phyloP scores from a whole-genome alignment of 2,113 vertebrate genomes.

The Bagarius yarrelli region DNA sequence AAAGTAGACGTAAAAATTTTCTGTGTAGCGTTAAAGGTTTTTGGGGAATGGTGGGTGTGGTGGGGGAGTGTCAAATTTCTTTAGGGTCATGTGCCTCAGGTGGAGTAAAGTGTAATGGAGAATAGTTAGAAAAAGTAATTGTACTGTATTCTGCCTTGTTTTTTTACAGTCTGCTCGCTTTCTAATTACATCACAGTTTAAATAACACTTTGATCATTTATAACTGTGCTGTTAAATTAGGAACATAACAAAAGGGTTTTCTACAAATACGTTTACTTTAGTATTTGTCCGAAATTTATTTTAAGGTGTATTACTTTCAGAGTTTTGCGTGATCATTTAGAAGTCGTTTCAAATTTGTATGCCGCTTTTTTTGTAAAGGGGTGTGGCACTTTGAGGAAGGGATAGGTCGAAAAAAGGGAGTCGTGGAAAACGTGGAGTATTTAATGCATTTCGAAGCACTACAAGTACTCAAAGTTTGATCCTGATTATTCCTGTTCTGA shows the following conservation, averaged over 20 bases:
- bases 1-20: neutral
- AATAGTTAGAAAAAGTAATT: neutral
- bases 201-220: no score
- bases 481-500: neutral
- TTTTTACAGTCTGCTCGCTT: neutral
- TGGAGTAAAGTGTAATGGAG: neutral
- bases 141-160: neutral
- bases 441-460: neutral
- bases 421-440: neutral
- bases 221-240: neutral
- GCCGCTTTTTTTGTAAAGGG: neutral
- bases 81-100: conserved; percentile 1
- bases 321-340: neutral
- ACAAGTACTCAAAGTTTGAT: no score
- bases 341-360: neutral
- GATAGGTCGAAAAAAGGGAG: neutral
- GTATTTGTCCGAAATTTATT: neutral
- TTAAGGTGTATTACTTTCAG: neutral
- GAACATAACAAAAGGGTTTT: neutral
- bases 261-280: neutral
- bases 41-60: neutral
- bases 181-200: neutral
- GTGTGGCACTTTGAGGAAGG: neutral
- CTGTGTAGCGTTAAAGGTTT: neutral
- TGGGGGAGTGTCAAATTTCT: conserved; percentile 8